These are phyloP conservation scores for Corythoichthys intestinalis DNA, from an alignment of 2,113 vertebrate genomes.

Conservation along the genomic window DNA sequence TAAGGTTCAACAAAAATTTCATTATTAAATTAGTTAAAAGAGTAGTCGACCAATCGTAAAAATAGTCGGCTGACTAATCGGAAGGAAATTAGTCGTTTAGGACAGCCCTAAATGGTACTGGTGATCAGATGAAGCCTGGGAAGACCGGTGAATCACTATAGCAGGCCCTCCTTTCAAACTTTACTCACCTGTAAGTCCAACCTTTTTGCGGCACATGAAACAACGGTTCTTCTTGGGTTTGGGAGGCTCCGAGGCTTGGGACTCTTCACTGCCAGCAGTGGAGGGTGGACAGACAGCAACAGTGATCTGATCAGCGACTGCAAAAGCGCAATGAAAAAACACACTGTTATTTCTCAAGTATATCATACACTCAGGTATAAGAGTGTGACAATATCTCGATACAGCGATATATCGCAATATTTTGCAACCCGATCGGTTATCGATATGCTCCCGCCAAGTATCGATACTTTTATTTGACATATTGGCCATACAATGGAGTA, in stretches of 20 bases:
- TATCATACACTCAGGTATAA: too few species aligned
- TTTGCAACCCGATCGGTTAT: too few species aligned
- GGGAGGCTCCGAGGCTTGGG: conserved; percentile 55
- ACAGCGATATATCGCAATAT: too few species aligned
- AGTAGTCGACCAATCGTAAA: too few species aligned
- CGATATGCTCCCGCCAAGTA: too few species aligned
- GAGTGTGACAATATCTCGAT: too few species aligned
- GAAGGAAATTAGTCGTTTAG: too few species aligned
- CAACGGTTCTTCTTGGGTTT: conserved; percentile 84
- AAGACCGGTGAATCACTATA: neutral
- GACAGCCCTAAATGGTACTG: neutral
- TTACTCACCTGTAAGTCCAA: conserved; percentile 81
- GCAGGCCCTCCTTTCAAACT: neutral
- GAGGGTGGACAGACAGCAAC: conserved; percentile 37
- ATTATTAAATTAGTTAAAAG: too few species aligned
- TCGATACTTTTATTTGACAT: too few species aligned
- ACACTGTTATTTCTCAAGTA: neutral
- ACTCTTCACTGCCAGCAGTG: conserved; percentile 57
- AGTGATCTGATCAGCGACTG: conserved; percentile 63
- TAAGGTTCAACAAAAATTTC: too few species aligned
- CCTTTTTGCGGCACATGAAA: conserved; percentile 83
- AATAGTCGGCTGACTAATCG: too few species aligned
- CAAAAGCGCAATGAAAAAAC: neutral
- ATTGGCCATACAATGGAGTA: too few species aligned
- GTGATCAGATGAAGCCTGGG: neutral